Evolutionary conservation across 2,797 vertebrate species (phyloP).

Genomic region (Cichlasoma orientale): DNA sequence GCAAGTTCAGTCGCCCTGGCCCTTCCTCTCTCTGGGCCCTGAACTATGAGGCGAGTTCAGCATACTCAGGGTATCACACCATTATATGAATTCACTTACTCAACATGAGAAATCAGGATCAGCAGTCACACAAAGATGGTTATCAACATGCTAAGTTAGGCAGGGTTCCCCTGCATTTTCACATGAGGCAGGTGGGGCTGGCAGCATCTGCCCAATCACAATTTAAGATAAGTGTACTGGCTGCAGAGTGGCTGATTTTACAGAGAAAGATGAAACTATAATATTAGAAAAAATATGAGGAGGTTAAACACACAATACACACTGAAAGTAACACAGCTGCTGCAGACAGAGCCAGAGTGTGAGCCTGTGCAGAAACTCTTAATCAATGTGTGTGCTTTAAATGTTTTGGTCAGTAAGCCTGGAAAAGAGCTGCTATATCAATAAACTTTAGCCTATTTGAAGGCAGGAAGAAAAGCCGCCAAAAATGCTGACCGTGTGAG

Average conservation of each 20-base stretch:
- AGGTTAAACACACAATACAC: background rate
- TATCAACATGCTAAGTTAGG: too few species aligned
- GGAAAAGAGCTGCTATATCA: background rate
- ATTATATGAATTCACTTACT: too few species aligned
- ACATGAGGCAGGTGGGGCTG: background rate
- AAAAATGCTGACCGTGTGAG: background rate
- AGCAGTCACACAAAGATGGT: too few species aligned
- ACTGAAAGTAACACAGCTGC: background rate
- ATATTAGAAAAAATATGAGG: fast-evolving
- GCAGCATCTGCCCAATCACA: background rate
- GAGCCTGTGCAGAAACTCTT: background rate
- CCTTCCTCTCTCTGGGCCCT: background rate
- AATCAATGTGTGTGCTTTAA: too few species aligned
- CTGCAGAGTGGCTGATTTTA: background rate
- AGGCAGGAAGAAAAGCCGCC: background rate
- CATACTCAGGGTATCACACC: too few species aligned
- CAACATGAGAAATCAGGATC: background rate
- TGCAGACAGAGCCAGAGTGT: too few species aligned
- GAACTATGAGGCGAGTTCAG: background rate
- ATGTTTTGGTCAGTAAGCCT: background rate
- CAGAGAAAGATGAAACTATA: background rate
- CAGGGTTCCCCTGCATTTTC: too few species aligned
- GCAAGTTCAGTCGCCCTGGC: background rate
- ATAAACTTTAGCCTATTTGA: background rate
- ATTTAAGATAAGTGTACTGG: background rate